Conservation (phyloP, 2,888 invertebrate genomes). For the Nineta flava region DNA sequence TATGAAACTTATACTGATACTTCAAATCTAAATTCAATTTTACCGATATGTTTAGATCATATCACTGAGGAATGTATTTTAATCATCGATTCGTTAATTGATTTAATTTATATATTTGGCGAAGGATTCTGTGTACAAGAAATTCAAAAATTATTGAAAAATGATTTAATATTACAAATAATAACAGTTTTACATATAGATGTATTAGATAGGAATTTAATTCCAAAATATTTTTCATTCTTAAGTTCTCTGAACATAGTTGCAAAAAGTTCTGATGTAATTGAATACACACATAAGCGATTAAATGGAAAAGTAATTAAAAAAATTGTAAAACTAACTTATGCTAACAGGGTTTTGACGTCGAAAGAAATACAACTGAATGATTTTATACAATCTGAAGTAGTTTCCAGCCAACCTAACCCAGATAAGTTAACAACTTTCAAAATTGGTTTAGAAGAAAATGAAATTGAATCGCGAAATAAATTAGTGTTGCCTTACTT, state of each 20-base stretch:
- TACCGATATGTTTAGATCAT: too few relatives aligned
- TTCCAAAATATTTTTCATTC: neutral
- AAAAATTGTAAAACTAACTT: neutral
- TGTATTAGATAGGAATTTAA: neutral
- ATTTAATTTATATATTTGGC: neutral
- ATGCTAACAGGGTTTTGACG: neutral
- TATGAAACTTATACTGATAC: too few relatives aligned
- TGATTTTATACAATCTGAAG: neutral
- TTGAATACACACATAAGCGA: neutral
- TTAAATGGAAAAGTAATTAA: neutral
- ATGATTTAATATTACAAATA: neutral
- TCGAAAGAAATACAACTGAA: neutral
- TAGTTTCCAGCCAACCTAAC: too few relatives aligned
- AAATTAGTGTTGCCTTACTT: constrained; percentile 44
- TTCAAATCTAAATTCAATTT: too few relatives aligned
- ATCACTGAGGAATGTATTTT: neutral
- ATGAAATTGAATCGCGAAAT: constrained; percentile 40
- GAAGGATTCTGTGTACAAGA: neutral
- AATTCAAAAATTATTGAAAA: neutral
- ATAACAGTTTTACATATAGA: neutral
- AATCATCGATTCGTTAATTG: neutral
- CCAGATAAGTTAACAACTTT: constrained; percentile 36
- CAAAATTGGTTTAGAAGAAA: constrained; percentile 44
- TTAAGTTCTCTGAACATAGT: neutral
- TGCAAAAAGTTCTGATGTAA: neutral